Evolutionary conservation across 2,888 invertebrate species (phyloP).

Genomic region (Pomacea canaliculata): DNA sequence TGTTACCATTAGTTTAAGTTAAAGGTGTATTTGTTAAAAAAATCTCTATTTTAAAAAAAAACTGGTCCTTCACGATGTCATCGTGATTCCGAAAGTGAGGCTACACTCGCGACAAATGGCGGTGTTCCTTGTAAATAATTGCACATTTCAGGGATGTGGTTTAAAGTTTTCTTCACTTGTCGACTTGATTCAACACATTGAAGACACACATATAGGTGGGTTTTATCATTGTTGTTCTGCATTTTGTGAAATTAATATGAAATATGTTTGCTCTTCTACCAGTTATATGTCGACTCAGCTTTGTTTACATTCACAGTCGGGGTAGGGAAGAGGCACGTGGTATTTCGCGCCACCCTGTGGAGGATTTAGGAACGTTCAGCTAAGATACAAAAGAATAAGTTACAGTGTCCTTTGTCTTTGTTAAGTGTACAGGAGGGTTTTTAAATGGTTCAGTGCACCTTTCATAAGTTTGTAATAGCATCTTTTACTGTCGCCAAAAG

Average conservation of each 20-base stretch:
- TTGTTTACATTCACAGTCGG: conserved; percentile 35
- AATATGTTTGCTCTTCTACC: background rate
- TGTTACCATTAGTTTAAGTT: background rate
- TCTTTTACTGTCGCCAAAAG: too few species aligned
- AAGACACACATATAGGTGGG: conserved; percentile 88
- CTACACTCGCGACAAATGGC: conserved; percentile 75
- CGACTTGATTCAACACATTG: conserved; percentile 88
- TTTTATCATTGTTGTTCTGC: background rate
- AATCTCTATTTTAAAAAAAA: background rate
- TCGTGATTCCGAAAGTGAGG: conserved; percentile 19
- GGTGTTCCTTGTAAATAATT: conserved; percentile 90
- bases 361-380: too few species aligned
- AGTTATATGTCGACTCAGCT: conserved; percentile 1
- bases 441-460: too few species aligned
- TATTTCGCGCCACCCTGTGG: conserved; percentile 16
- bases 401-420: too few species aligned
- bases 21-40: background rate
- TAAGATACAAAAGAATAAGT: too few species aligned
- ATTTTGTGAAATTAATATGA: too few species aligned
- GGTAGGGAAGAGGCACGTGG: conserved; percentile 27
- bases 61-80: background rate
- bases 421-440: too few species aligned
- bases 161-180: conserved; percentile 84
- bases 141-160: conserved; percentile 89
- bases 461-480: too few species aligned